These are phyloP conservation scores for Andrena praecox DNA, from an alignment of 2,888 invertebrate genomes.

Conservation along the genomic window DNA sequence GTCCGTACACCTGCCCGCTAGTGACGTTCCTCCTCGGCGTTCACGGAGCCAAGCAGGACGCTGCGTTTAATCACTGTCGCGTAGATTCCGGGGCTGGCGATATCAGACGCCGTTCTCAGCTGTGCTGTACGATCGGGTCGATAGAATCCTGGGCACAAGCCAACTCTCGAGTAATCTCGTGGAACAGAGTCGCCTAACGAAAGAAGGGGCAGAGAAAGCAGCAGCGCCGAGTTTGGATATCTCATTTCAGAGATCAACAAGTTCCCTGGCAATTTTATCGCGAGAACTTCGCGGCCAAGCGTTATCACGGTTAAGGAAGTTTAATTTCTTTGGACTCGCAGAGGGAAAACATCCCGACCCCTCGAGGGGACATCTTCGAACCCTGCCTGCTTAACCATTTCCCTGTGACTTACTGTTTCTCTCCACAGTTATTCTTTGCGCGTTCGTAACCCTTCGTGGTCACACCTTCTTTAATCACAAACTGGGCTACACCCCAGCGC, in stretches of 20 bases:
- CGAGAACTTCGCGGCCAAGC: not conserved
- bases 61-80: slow-evolving; percentile 23
- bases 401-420: too few species aligned
- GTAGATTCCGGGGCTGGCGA: slow-evolving; percentile 40
- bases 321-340: not conserved
- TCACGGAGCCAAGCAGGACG: not conserved
- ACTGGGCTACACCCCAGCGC: too few species aligned
- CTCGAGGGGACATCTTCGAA: not conserved
- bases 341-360: not conserved
- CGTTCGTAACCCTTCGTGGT: too few species aligned
- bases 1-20: slow-evolving; percentile 56
- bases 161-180: too few species aligned
- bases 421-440: too few species aligned
- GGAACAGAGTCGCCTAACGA: too few species aligned
- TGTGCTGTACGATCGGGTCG: slow-evolving; percentile 1
- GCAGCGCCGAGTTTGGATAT: not conserved
- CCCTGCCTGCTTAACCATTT: not conserved
- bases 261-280: not conserved
- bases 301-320: not conserved
- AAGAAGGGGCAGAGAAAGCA: too few species aligned
- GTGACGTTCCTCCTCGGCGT: too few species aligned
- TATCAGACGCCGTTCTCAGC: slow-evolving; percentile 20
- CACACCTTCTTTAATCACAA: too few species aligned
- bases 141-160: slow-evolving; percentile 4
- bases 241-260: not conserved